Base-by-base conservation (phyloP, 2,888 invertebrate species). In the Dicyrtoma fusca region DNA sequence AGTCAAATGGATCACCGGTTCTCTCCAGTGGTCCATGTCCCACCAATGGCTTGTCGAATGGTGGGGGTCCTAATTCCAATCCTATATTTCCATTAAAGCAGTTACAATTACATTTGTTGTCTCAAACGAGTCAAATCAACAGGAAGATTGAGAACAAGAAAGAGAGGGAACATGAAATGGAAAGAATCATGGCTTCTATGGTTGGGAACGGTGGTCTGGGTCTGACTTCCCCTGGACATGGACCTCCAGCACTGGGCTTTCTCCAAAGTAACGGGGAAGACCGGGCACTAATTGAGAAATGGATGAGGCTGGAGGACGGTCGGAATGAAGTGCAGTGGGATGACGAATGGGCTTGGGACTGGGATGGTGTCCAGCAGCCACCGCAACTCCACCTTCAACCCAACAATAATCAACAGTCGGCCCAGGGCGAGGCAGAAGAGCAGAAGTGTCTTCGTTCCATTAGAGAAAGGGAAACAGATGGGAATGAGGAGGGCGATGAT, bases 341-440 rank as follows among this genome's bases (percentile, higher is more conserved):
- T 25, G 76, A 76, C 19, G 77, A 77, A 69, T 80, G 77, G 77
- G 77, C 76, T 25, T 80, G 80, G 80, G 80, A 80, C 44, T 79
- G 77, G 80, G 80, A 77, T 61, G 77, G 77, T 0, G 75, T 79
- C 13, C 65, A 65, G 51, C 69, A 57, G 34, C 69, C 57, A 17
- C 44, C 57, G 49, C 55, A 51, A 51, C 3, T 8, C 4, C 34
- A 34, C 3, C 34, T 34, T 34, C 34, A n/a, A n/a, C 34, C 34
- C 34, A 34, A 34, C 34, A 3, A 5, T 8, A 5, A 51, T 1
- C 51, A 51, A 47, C 47, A 47, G 49, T 49, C n/a, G 53, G 19
- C 14, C 19, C 21, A 17, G 53, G 19, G 21, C 19, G 19, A 53
- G 23, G 23, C 55, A 55, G 23, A 8, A 57, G 55, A 68, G 21